Conservation (phyloP, 2,797 vertebrate genomes). For the Acomys russatus region DNA sequence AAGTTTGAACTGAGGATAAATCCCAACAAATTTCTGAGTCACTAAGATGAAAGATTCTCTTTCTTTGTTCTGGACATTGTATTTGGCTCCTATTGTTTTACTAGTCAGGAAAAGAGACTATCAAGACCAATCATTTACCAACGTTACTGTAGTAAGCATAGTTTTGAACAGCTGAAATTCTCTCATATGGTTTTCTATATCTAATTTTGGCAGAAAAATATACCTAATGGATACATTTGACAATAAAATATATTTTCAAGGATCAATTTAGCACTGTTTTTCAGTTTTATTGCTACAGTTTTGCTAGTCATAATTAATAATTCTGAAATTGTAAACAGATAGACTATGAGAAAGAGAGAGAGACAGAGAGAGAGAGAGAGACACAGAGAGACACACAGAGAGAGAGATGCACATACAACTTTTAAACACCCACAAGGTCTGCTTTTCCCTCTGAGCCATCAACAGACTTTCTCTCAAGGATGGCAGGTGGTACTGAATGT, state of each 20-base stretch:
- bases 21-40: not conserved
- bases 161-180: not conserved
- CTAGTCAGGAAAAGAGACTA: not conserved
- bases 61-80: not conserved
- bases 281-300: not conserved
- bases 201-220: not conserved
- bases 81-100: not conserved
- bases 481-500: fast-evolving
- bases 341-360: not conserved
- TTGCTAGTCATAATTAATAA: not conserved
- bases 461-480: not conserved
- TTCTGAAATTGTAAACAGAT: not conserved
- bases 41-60: not conserved
- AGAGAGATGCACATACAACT: not conserved
- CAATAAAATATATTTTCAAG: not conserved
- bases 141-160: not conserved
- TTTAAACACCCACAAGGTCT: not conserved
- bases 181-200: not conserved
- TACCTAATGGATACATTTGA: not conserved
- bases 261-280: not conserved
- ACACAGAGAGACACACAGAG: not conserved
- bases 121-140: not conserved
- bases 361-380: not conserved
- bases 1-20: not conserved
- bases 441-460: not conserved